Conservation (phyloP, 2,113 vertebrate species). For the Lophura nycthemera region DNA sequence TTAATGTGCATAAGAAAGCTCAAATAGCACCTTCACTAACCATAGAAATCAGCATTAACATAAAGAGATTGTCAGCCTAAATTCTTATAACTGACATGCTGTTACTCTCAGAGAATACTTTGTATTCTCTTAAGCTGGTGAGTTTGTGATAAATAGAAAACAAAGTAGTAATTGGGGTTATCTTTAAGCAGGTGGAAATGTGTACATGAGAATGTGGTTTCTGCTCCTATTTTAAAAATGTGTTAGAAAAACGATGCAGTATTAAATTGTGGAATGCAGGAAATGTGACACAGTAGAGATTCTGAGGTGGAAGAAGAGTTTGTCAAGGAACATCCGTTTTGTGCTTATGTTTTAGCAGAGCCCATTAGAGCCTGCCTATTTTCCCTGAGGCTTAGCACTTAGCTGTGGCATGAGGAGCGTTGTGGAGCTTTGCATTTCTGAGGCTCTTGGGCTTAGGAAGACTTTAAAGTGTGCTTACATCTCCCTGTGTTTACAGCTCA, state of each 20-base stretch:
- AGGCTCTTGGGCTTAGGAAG: not conserved
- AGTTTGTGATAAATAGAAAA: constrained; percentile 5
- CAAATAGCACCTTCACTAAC: constrained; percentile 20
- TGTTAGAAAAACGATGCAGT: not conserved
- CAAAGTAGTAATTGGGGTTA: not conserved
- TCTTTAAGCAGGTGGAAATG: not conserved
- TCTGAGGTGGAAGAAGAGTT: not conserved
- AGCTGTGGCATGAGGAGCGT: not conserved
- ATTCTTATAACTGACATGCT: not conserved
- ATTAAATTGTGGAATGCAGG: not conserved
- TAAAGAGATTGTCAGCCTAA: not conserved
- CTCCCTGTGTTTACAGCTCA: not conserved
- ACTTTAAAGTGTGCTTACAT: not conserved
- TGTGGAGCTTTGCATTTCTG: not conserved
- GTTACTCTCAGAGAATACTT: not conserved
- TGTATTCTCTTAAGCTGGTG: not conserved
- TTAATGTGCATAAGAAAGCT: constrained; percentile 8
- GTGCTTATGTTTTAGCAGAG: not conserved
- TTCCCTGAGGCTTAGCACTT: not conserved
- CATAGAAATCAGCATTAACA: not conserved
- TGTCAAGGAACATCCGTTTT: not conserved
- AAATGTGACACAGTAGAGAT: not conserved
- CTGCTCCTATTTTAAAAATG: not conserved
- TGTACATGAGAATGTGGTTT: not conserved
- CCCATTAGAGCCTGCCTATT: not conserved